Evolutionary conservation across 2,113 vertebrate species (phyloP).

Genomic region (Ranitomeya variabilis): DNA sequence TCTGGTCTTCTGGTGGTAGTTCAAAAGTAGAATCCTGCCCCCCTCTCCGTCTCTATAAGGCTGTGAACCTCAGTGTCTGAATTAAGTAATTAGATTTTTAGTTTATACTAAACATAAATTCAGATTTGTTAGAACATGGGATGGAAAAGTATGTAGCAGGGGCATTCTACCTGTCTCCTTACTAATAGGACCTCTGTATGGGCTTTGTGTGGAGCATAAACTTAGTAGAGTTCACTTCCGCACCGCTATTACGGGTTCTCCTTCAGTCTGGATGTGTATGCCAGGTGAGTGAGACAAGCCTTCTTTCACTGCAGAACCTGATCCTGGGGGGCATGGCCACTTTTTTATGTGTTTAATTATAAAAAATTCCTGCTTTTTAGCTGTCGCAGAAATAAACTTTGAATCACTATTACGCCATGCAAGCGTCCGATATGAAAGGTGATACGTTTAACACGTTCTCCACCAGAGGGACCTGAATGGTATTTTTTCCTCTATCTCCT

Average conservation of each 20-base stretch:
- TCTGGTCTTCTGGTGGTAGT: not conserved
- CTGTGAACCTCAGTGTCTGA: not conserved
- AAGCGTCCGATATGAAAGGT: not conserved
- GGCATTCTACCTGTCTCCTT: not conserved
- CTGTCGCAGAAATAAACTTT: not conserved
- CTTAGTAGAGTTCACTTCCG: not conserved
- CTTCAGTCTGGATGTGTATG: not conserved
- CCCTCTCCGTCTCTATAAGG: not conserved
- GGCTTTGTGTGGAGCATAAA: not conserved
- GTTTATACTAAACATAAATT: not conserved
- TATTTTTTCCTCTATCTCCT: not conserved
- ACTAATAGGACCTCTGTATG: not conserved
- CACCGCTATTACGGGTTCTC: not conserved
- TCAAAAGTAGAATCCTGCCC: not conserved
- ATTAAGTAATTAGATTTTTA: not conserved
- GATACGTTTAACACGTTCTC: conserved; percentile 6
- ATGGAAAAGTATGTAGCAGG: not conserved
- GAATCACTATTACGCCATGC: not conserved
- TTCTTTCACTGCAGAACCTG: not conserved
- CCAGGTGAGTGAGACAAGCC: not conserved
- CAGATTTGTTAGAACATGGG: not conserved
- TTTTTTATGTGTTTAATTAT: no score
- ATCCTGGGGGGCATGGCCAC: not conserved
- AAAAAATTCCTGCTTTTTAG: not conserved
- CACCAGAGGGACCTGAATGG: conserved; percentile 31